These are phyloP conservation scores for Herpetotheres cachinnans DNA, from an alignment of 2,113 vertebrate species.

Conservation along the genomic window DNA sequence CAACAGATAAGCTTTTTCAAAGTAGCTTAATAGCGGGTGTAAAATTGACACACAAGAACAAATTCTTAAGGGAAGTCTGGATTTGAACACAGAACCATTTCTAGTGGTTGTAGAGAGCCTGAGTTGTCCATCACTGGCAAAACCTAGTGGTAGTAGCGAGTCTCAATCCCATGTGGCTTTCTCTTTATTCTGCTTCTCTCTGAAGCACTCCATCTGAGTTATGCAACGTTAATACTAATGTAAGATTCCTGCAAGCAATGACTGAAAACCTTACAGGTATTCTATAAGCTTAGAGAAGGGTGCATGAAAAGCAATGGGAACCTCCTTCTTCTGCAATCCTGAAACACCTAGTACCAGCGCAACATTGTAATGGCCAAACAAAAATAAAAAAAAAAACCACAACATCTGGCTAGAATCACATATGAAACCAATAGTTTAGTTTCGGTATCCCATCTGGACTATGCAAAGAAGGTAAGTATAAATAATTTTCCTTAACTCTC, in stretches of 20 bases:
- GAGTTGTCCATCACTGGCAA: background rate
- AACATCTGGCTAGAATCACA: background rate
- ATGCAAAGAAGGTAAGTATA: background rate
- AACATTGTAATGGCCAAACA: background rate
- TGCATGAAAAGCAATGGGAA: background rate
- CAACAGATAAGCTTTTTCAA: background rate
- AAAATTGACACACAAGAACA: background rate
- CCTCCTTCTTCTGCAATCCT: background rate
- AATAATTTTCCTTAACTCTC: background rate
- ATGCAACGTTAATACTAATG: background rate
- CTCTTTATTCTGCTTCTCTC: background rate
- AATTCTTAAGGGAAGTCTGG: background rate
- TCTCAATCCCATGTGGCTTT: background rate
- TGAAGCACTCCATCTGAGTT: background rate
- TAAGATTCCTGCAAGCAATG: background rate
- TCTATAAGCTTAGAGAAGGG: background rate
- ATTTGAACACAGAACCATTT: background rate
- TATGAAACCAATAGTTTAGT: background rate
- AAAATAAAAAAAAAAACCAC: background rate
- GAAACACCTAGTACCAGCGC: background rate
- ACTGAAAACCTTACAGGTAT: background rate
- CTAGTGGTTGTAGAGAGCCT: background rate
- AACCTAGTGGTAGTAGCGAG: background rate
- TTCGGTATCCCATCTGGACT: background rate
- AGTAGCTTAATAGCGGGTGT: background rate